These are phyloP conservation scores for Sitobion miscanthi DNA, from an alignment of 1,140 invertebrate species.

Conservation along the genomic window DNA sequence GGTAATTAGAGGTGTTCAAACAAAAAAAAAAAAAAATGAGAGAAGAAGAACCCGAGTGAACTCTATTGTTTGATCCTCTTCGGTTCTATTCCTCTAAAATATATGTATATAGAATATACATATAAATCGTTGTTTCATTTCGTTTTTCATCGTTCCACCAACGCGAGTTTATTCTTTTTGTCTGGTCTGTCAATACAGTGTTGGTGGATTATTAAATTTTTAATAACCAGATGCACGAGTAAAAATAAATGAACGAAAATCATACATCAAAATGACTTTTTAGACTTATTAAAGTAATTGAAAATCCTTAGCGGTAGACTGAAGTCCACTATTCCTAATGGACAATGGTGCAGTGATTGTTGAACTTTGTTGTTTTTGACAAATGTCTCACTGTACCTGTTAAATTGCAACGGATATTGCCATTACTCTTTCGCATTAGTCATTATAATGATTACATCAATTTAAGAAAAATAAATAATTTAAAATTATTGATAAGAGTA, in stretches of 20 bases:
- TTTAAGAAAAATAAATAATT: background rate
- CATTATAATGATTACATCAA: background rate
- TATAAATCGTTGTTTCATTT: constrained; percentile 42
- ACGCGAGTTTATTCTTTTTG: background rate
- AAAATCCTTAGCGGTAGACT: background rate
- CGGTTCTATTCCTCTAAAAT: background rate
- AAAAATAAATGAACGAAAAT: constrained; percentile 6
- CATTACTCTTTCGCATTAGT: background rate
- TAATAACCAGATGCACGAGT: constrained; percentile 4
- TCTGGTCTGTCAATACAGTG: constrained; percentile 5
- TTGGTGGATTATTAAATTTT: constrained; percentile 26
- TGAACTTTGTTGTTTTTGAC: background rate
- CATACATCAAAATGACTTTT: background rate
- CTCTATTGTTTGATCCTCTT: constrained; percentile 32
- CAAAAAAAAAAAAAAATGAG: background rate
- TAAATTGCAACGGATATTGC: background rate
- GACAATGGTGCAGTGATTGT: background rate
- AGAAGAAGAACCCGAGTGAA: constrained; percentile 11
- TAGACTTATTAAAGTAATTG: background rate
- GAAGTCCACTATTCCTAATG: background rate
- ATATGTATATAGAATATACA: background rate
- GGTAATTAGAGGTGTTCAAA: constrained; percentile 50
- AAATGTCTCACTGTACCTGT: background rate
- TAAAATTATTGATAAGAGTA: background rate
- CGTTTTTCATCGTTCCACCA: background rate